Conservation (phyloP, 2,113 vertebrate genomes). For the Plectropomus leopardus region DNA sequence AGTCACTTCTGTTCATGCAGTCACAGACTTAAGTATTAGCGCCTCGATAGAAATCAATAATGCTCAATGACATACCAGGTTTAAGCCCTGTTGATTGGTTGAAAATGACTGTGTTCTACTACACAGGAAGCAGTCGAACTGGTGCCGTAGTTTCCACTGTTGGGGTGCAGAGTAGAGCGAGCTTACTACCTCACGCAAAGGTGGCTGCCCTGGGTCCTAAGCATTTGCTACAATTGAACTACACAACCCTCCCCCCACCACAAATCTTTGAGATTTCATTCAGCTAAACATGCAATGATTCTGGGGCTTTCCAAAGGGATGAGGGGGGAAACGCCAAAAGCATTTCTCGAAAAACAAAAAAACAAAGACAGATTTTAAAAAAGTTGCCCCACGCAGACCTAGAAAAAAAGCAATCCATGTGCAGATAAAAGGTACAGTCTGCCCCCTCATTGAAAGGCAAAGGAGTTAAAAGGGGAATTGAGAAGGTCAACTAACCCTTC, state of each 20-base stretch:
- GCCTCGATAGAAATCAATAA: conserved; percentile 80
- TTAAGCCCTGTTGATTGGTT: conserved; percentile 78
- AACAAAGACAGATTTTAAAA: conserved; percentile 69
- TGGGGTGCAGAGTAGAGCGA: conserved; percentile 56
- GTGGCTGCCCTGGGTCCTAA: conserved; percentile 74
- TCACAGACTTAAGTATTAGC: conserved; percentile 88
- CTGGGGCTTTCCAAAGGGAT: conserved; percentile 58
- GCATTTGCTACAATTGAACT: conserved; percentile 73
- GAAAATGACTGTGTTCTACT: conserved; percentile 66
- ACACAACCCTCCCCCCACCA: conserved; percentile 70
- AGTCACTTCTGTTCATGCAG: conserved; percentile 88
- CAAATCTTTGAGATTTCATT: conserved; percentile 81
- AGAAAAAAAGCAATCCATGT: conserved; percentile 75
- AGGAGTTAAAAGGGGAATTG: conserved; percentile 62
- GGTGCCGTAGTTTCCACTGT: conserved; percentile 67
- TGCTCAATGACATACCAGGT: conserved; percentile 82
- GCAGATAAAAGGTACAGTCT: conserved; percentile 76
- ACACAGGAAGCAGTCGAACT: conserved; percentile 70
- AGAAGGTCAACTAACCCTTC: conserved; percentile 82
- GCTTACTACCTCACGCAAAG: conserved; percentile 56
- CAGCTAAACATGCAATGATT: conserved; percentile 81
- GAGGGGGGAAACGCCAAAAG: conserved; percentile 54
- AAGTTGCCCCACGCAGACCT: conserved; percentile 64
- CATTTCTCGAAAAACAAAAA: conserved; percentile 72
- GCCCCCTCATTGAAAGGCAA: conserved; percentile 67